phyloP scores from a whole-genome alignment of 2,888 invertebrate genomes.

The Thereva unica region DNA sequence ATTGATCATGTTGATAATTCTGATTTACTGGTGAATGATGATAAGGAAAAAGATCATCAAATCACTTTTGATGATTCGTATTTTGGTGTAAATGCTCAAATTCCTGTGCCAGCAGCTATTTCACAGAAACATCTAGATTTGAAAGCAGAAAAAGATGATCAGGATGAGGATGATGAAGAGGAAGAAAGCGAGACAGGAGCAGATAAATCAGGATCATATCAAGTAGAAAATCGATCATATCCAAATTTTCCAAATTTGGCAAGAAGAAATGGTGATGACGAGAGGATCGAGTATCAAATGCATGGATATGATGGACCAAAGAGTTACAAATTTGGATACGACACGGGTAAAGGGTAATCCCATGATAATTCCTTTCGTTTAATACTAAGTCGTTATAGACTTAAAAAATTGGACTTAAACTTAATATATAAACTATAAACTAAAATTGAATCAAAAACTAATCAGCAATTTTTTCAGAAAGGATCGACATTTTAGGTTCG shows the following conservation, averaged over 20 bases:
- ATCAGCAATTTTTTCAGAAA: constrained; percentile 61
- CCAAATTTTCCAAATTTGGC: neutral
- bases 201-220: neutral
- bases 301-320: constrained; percentile 81
- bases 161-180: neutral
- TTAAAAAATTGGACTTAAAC: no score
- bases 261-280: constrained; percentile 12
- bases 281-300: constrained; percentile 71
- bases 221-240: neutral
- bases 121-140: constrained; percentile 36
- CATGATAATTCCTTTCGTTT: neutral
- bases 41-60: constrained; percentile 46
- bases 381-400: neutral
- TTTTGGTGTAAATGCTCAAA: constrained; percentile 50
- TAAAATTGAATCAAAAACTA: neutral
- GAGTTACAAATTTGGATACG: constrained; percentile 82
- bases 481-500: constrained; percentile 79
- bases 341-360: constrained; percentile 79
- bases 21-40: neutral
- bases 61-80: constrained; percentile 54
- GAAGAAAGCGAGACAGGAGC: neutral
- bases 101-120: constrained; percentile 49
- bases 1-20: neutral
- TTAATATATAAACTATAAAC: neutral
- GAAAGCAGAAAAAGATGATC: neutral